Evolutionary conservation across 2,888 invertebrate genomes (phyloP).

Genomic region (Platycheirus rosarum): DNA sequence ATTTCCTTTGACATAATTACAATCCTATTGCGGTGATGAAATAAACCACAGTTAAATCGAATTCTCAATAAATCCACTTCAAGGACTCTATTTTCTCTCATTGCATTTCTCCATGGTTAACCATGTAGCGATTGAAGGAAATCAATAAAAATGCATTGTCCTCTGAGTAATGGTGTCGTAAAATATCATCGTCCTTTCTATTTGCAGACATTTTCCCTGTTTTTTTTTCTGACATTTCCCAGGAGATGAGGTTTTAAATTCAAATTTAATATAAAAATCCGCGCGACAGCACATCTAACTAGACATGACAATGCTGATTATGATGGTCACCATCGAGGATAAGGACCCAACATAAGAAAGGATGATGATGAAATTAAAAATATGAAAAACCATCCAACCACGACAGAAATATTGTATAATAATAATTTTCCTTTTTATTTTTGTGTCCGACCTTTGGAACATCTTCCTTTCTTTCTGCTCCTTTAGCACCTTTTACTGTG

Average conservation of each 20-base stretch:
- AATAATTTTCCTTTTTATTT: constrained; percentile 59
- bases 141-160: constrained; percentile 60
- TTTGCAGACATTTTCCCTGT: neutral
- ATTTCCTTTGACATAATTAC: constrained; percentile 36
- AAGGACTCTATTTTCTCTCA: constrained; percentile 17
- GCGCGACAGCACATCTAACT: constrained; percentile 6
- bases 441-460: constrained; percentile 49
- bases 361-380: constrained; percentile 26
- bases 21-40: constrained; percentile 11
- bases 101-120: constrained; percentile 6
- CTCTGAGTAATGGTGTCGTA: constrained; percentile 41
- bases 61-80: constrained; percentile 22
- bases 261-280: constrained; percentile 62
- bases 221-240: constrained; percentile 15
- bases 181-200: constrained; percentile 29
- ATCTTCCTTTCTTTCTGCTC: constrained; percentile 10
- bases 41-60: constrained; percentile 33
- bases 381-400: constrained; percentile 62
- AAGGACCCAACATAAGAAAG: constrained; percentile 20
- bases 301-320: constrained; percentile 35
- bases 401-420: constrained; percentile 58
- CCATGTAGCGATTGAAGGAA: constrained; percentile 21
- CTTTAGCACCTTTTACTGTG: constrained; percentile 36
- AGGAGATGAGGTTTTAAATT: constrained; percentile 25
- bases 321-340: constrained; percentile 19